Evolutionary conservation across 2,113 vertebrate genomes (phyloP).

Genomic region (Riparia riparia): DNA sequence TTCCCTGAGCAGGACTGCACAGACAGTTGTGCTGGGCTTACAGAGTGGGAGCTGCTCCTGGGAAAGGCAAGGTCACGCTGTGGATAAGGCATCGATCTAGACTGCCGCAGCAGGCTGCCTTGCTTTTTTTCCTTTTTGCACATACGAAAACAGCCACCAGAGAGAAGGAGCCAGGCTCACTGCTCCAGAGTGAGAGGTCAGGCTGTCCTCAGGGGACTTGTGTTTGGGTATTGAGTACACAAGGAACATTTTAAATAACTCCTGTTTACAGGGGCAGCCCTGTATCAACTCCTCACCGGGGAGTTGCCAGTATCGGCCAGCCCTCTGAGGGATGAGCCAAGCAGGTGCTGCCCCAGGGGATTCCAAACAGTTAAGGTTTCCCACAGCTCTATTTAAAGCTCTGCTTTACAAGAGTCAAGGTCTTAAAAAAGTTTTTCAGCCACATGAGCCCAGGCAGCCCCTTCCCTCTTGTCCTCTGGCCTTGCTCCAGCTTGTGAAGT

Average conservation of each 20-base stretch:
- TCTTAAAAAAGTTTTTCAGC: background rate
- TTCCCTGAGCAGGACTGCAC: background rate
- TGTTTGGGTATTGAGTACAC: background rate
- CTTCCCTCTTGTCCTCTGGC: background rate
- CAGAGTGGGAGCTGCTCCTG: fast-evolving
- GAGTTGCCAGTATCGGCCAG: background rate
- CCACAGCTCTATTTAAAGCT: background rate
- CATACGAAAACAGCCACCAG: background rate
- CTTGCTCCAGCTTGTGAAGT: background rate
- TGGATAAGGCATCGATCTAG: fast-evolving
- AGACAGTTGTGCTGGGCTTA: background rate
- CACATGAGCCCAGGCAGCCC: background rate
- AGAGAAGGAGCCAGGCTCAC: background rate
- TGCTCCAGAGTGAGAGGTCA: background rate
- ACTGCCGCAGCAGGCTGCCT: background rate
- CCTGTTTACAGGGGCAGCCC: background rate
- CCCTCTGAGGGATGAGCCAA: background rate
- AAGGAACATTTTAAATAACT: background rate
- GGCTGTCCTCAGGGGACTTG: background rate
- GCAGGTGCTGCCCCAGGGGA: background rate
- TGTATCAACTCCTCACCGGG: background rate
- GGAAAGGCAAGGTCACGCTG: background rate
- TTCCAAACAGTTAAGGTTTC: background rate
- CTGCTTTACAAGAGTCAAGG: background rate
- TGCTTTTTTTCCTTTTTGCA: background rate